Conservation (phyloP, 2,888 invertebrate species). For the Monopis laevigella region DNA sequence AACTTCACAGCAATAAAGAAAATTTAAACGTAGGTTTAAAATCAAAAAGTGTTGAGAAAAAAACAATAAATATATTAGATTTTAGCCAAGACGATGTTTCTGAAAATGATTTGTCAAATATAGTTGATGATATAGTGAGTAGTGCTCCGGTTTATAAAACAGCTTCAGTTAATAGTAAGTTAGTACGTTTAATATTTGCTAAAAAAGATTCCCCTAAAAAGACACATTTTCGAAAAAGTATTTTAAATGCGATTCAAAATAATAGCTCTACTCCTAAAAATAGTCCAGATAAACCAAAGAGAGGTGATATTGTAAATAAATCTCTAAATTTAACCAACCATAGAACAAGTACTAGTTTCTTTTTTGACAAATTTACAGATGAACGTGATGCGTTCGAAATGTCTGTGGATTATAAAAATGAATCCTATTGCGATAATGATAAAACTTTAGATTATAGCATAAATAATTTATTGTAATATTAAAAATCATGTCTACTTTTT, state of each 20-base stretch:
- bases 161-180: conserved; percentile 39
- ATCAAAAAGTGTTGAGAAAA: conserved; percentile 17
- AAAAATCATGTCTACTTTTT: no score
- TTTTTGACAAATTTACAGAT: conserved; percentile 56
- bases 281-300: conserved; percentile 31
- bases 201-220: conserved; percentile 34
- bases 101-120: conserved; percentile 42
- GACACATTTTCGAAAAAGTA: conserved; percentile 26
- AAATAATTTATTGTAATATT: no score
- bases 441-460: conserved; percentile 40
- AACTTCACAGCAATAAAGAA: conserved; percentile 23
- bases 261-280: conserved; percentile 49
- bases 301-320: conserved; percentile 23
- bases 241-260: conserved; percentile 30
- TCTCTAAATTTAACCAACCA: conserved; percentile 26
- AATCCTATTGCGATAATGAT: conserved; percentile 34
- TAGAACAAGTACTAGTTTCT: conserved; percentile 55
- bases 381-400: conserved; percentile 71
- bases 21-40: conserved; percentile 16
- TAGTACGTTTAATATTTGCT: conserved; percentile 43
- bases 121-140: conserved; percentile 45
- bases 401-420: conserved; percentile 52
- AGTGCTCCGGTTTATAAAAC: conserved; percentile 34
- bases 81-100: conserved; percentile 26
- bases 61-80: conserved; percentile 34